Evolutionary conservation across 2,113 vertebrate genomes (phyloP).

Genomic region (Caranx melampygus): DNA sequence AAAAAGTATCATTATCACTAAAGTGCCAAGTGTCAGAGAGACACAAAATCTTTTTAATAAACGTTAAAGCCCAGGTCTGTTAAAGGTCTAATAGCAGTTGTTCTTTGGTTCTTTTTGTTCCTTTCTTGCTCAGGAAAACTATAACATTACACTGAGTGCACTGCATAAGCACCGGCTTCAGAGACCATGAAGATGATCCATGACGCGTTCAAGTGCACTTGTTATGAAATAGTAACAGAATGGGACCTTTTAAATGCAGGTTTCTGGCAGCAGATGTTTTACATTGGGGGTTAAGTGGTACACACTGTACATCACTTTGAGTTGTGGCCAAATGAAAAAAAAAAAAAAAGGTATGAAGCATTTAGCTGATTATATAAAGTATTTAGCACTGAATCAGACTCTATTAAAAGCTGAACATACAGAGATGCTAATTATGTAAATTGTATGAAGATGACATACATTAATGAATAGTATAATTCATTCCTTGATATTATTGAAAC

Average conservation of each 20-base stretch:
- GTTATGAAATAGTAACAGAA: not conserved
- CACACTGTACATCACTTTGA: not conserved
- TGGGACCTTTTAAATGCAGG: not conserved
- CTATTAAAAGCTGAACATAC: not conserved
- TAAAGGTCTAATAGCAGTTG: not conserved
- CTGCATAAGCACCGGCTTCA: not conserved
- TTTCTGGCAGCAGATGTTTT: not conserved
- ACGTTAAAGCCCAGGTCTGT: not conserved
- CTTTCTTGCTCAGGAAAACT: not conserved
- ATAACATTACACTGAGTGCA: not conserved
- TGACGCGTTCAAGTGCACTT: not conserved
- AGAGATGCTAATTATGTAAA: not conserved
- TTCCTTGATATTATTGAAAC: not conserved
- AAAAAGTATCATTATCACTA: not conserved
- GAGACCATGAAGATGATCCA: not conserved
- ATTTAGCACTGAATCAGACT: not conserved
- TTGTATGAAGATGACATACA: not conserved
- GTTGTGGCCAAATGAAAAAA: not conserved
- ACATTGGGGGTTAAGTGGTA: not conserved
- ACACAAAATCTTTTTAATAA: not conserved
- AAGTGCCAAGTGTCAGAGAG: not conserved
- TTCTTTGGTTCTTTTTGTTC: not conserved
- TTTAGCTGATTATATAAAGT: no score
- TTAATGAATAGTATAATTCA: not conserved
- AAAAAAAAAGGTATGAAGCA: not conserved